Base-by-base conservation (phyloP, 1,140 invertebrate genomes). In the Listronotus bonariensis region DNA sequence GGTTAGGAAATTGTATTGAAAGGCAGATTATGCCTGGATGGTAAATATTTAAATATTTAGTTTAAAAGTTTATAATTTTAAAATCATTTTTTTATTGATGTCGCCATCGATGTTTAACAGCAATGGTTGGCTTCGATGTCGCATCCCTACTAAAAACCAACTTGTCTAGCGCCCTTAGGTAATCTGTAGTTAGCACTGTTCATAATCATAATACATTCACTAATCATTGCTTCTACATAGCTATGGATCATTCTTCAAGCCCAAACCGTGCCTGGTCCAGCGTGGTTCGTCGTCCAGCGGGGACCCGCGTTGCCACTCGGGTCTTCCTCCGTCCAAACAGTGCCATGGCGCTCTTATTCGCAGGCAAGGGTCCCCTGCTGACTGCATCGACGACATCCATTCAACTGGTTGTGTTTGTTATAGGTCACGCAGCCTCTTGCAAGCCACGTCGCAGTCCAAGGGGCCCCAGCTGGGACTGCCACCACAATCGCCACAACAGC, bases 261-360 rank as follows among this genome's bases (percentile, higher is more conserved):
- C 87, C 72, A 91, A 91, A 81, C 85, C 89, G 72, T 90, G 89
- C 82, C 82, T 91, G 77, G 89, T 90, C 65, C 88, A 88, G 77
- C 83, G 85, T 43, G 40, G 59, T 34, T 76, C 73, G 74, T 79
- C 80, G 77, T 85, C 82, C 73, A 83, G 81, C 74, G 77, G 76
- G 76, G 81, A 83, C 70, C 80, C 80, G 63, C 78, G 82, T 60
- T 79, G 79, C 74, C 81, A 82, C 77, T 80, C 81, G 69, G 80
- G 82, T 70, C 78, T 36, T 14, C 42, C 80, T 74, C 76, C 81
- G 68, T 79, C 80, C 68, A 82, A 82, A 71, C 81, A 83, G 74
- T 72, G 78, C 65, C 80, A 81, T 71, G 75, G 80, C 72, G 78
- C 78, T 71, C 79, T 71, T 34, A 77, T 82, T 52, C 80, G 81